phyloP scores from a whole-genome alignment of 2,888 invertebrate species.

The Drosophila prolongata region DNA sequence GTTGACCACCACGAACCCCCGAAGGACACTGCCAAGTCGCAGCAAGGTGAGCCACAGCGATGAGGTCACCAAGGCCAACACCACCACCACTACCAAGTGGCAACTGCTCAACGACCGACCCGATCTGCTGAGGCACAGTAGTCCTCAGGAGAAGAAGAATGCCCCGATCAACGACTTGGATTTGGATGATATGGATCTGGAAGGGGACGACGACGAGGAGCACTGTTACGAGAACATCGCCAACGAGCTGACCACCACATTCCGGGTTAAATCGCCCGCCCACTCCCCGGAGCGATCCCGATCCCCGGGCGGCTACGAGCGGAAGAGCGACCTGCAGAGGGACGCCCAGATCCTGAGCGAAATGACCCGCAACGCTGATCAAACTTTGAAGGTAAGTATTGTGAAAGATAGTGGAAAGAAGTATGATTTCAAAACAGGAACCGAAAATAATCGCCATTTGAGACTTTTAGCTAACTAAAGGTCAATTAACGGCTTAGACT shows the following conservation, averaged over 20 bases:
- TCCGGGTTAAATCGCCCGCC: conserved; percentile 70
- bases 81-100: conserved; percentile 76
- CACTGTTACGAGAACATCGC: conserved; percentile 83
- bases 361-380: conserved; percentile 87
- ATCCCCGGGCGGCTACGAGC: conserved; percentile 67
- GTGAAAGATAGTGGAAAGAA: neutral
- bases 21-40: conserved; percentile 71
- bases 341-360: conserved; percentile 86
- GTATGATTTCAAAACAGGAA: too few relatives aligned
- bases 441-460: too few relatives aligned
- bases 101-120: conserved; percentile 82
- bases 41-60: conserved; percentile 52
- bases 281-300: conserved; percentile 30
- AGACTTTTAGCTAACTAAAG: too few relatives aligned
- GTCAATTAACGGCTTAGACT: too few relatives aligned
- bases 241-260: conserved; percentile 77
- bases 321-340: conserved; percentile 82
- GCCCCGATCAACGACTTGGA: conserved; percentile 9
- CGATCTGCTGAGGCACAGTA: conserved; percentile 83
- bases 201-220: conserved; percentile 50
- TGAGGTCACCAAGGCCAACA: conserved; percentile 19
- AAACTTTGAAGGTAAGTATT: conserved; percentile 85
- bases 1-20: conserved; percentile 44
- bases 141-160: conserved; percentile 72
- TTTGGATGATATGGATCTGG: conserved; percentile 25